These are phyloP conservation scores for Zaprionus camerounensis DNA, from an alignment of 1,140 invertebrate species.

Conservation along the genomic window DNA sequence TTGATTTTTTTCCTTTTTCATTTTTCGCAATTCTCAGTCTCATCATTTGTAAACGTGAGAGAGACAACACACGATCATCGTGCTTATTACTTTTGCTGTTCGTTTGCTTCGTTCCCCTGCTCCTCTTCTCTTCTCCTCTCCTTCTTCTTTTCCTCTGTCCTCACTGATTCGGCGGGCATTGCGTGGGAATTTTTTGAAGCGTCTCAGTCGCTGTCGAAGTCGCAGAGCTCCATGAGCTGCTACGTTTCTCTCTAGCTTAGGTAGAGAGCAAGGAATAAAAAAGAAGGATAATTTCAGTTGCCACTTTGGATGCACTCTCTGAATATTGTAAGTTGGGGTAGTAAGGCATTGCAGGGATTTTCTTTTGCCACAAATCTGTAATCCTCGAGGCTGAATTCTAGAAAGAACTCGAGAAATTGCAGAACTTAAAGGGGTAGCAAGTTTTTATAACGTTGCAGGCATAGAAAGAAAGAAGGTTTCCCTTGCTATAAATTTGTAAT, in stretches of 20 bases:
- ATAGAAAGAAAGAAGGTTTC: neutral
- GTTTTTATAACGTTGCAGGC: neutral
- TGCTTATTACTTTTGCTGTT: slow-evolving; percentile 45
- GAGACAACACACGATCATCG: slow-evolving; percentile 50
- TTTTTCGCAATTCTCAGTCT: slow-evolving; percentile 57
- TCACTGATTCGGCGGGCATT: slow-evolving; percentile 49
- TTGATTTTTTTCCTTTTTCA: slow-evolving; percentile 45
- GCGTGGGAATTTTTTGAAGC: slow-evolving; percentile 70
- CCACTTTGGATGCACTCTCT: neutral
- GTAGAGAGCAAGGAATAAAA: slow-evolving; percentile 3
- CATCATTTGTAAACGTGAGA: slow-evolving; percentile 32
- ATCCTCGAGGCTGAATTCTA: too few species aligned
- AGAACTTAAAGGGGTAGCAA: too few species aligned
- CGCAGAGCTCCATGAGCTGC: slow-evolving; percentile 14
- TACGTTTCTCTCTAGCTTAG: slow-evolving; percentile 13
- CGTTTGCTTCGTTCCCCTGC: slow-evolving; percentile 15
- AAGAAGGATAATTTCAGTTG: slow-evolving; percentile 28
- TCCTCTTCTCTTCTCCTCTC: neutral
- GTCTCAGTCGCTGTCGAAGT: slow-evolving; percentile 30
- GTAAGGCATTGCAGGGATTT: neutral
- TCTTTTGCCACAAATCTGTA: neutral
- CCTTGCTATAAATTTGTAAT: too few species aligned
- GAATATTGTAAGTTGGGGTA: slow-evolving; percentile 6
- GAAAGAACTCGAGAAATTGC: too few species aligned
- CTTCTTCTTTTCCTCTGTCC: neutral